Base-by-base conservation (phyloP, 2,888 invertebrate species). In the Chorisops tibialis region DNA sequence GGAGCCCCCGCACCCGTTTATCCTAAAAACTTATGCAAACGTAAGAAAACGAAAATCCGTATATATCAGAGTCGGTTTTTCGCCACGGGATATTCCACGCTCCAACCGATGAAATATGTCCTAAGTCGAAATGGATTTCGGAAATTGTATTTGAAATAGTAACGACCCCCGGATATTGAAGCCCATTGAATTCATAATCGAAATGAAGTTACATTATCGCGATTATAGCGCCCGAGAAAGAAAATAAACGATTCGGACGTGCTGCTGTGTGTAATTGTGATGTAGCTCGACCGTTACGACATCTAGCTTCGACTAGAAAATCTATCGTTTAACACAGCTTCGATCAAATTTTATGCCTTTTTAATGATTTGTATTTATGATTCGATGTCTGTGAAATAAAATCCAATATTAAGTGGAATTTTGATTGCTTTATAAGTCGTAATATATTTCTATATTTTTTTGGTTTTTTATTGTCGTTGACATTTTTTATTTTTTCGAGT, bases 151-250 rank as follows among this genome's bases (percentile, higher is more conserved):
- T 54, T 22, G 52, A 54, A 54, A 54, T 54, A 22, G 41, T 54
- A 54, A 54, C 52, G 52, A 54, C 52, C 52, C 39, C 52, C 52
- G 52, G 52, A 54, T 54, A 54, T 54, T 54, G 52, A 54, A 41
- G 41, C 39, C 52, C 52, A 54, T 54, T 54, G 52, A 54, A 54
- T 54, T 54, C 52, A 54, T 54, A 54, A 54, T 54, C 52, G 52
- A 54, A 54, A 54, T 54, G 41, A 41, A 54, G 52, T 54, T 54
- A 54, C 39, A 22, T 39, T 39, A 54, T 54, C 52, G 22, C 22
- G 30, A 30, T 30, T 30, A 30, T 30, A 30, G 5, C 30, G 30
- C 9, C 3, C 30, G 30, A 30, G 30, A 30, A n/a, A n/a, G n/a
- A n/a, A n/a, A n/a, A n/a, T n/a, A n/a, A n/a, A n/a, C n/a, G n/a